Percentiles rank a stretch among this genome's conserved stretches.
Conservation (phyloP, 2,888 invertebrate genomes). For the Lithodes maja region DNA sequence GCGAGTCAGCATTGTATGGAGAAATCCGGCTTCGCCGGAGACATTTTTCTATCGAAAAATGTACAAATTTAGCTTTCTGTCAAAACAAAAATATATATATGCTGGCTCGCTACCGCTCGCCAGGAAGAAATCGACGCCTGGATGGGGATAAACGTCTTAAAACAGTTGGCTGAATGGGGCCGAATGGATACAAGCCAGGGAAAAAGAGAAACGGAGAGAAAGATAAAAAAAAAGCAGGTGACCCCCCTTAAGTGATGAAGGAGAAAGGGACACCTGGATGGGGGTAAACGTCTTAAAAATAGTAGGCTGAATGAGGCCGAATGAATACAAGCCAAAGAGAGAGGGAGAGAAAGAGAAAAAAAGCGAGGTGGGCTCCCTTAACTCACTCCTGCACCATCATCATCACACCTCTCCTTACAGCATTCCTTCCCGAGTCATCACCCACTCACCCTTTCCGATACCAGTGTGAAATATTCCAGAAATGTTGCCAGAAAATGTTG, state of each 20-base stretch:
- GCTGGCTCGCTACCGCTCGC: too few relatives aligned
- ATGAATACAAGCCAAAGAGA: background rate
- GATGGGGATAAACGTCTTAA: too few relatives aligned
- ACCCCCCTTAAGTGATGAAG: background rate
- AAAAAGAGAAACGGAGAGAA: background rate
- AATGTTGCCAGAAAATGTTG: too few relatives aligned
- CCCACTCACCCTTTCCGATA: too few relatives aligned
- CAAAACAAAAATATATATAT: too few relatives aligned
- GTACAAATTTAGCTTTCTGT: background rate
- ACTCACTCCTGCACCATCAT: background rate
- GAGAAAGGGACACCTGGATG: background rate
- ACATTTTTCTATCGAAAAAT: background rate
- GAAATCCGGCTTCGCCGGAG: too few relatives aligned
- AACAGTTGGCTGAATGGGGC: background rate
- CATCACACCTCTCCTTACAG: background rate
- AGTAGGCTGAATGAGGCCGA: too few relatives aligned
- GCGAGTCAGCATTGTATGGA: too few relatives aligned
- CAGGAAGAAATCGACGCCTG: too few relatives aligned
- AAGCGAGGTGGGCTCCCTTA: background rate
- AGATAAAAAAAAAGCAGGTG: background rate
- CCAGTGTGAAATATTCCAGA: too few relatives aligned
- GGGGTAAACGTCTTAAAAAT: background rate
- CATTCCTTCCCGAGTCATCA: background rate
- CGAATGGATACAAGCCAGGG: background rate
- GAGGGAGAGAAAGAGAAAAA: background rate